Conservation (phyloP, 2,888 invertebrate species). For the Anorthoa munda region DNA sequence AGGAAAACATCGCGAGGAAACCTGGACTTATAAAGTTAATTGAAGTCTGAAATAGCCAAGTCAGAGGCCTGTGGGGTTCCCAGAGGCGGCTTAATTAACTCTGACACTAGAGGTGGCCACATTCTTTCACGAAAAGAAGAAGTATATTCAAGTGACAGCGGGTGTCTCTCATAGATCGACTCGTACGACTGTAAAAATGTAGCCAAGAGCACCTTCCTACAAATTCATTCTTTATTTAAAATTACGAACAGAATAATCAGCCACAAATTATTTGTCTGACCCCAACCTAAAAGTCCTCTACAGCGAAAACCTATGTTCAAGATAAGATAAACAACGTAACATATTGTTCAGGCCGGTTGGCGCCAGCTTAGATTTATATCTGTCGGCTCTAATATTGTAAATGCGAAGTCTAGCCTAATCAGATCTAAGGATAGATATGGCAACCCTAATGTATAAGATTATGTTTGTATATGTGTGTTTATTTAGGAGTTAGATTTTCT, state of each 20-base stretch:
- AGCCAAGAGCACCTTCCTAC: not conserved
- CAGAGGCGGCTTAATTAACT: too few species aligned
- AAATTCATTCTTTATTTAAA: not conserved
- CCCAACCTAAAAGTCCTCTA: not conserved
- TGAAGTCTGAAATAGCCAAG: too few species aligned
- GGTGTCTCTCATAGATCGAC: too few species aligned
- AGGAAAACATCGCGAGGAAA: too few species aligned
- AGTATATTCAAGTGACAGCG: too few species aligned
- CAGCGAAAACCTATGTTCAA: constrained; percentile 19
- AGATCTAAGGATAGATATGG: constrained; percentile 37
- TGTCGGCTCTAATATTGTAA: constrained; percentile 53
- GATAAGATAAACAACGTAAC: constrained; percentile 43
- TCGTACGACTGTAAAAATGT: too few species aligned
- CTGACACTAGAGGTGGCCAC: too few species aligned
- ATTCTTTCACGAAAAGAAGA: too few species aligned
- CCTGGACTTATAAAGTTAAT: too few species aligned
- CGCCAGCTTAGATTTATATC: constrained; percentile 61
- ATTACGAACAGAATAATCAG: not conserved
- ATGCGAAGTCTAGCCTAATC: constrained; percentile 56
- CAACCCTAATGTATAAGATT: constrained; percentile 19
- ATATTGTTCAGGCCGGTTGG: constrained; percentile 46
- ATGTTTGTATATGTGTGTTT: constrained; percentile 1
- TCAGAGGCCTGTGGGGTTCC: too few species aligned
- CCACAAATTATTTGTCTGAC: not conserved
- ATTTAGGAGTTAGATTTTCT: not conserved